Base-by-base conservation (phyloP, 2,797 vertebrate species). In the Acropternis orthonyx region DNA sequence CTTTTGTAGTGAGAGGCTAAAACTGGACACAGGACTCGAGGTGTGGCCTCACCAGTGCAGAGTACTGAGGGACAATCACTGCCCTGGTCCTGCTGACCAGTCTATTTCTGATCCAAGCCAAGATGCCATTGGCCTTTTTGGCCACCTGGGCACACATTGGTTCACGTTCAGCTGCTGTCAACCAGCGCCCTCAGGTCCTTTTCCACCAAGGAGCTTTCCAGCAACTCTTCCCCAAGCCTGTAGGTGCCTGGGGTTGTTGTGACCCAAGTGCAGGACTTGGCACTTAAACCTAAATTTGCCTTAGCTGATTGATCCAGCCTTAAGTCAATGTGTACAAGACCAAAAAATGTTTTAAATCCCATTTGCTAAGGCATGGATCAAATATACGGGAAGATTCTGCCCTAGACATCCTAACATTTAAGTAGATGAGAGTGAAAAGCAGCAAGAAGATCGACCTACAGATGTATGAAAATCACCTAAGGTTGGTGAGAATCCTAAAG, bases 161-260 rank as follows among this genome's bases (percentile, higher is more conserved):
- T 22, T 82, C 15, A 1, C 36, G 34, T 20, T 27, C 48, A 61
- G 8, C 21, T 19, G 2, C 21, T 54, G 34, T 6, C 34, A 43
- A 54, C 26, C 61, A 74, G 48, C 69, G 75, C 5, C 6, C 15
- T 9, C 48, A 55, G 9, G 10, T 36, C 41, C 55, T 68, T 58
- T 21, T 75, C 32, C 15, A 18, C 48, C 6, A 27, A 24, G 48
- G 22, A 49, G 15, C 30, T 82, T 27, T 32, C 41, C 12, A 36
- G 34, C 30, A 34, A 3, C 41, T 36, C 18, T 74, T 18, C n/a
- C 30, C 34, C 30, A 41, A 61, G 34, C 48, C 55, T 54, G 30
- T 1, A 26, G 39, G 0, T 32, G 69, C 41, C 18, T 1, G 0
- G 18, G 48, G 34, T 36, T 48, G 18, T 23, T 75, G 62, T 5